Percentiles rank a stretch among this genome's conserved stretches.
Evolutionary conservation across 2,797 vertebrate species (phyloP).

Genomic region (Ficedula albicollis): DNA sequence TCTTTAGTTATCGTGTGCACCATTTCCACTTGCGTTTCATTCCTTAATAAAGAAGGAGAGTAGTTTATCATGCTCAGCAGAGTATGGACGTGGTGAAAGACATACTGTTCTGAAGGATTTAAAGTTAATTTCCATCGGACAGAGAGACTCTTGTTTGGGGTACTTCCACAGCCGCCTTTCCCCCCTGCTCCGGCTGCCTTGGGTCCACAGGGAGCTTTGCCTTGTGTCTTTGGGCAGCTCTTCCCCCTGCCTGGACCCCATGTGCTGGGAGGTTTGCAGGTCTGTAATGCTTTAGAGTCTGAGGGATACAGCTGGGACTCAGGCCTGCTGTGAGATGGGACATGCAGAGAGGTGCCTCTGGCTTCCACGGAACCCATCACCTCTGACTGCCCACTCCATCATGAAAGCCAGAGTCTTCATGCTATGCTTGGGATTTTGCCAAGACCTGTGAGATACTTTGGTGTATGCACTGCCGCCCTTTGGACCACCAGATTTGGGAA

Average conservation of each 20-base stretch:
- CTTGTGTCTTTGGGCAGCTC: background rate
- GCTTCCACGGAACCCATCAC: background rate
- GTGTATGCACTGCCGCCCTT: background rate
- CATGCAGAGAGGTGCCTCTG: fast-evolving
- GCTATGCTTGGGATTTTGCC: background rate
- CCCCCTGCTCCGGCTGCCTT: background rate
- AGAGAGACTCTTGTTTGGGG: background rate
- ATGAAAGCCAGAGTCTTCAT: background rate
- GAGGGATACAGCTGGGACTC: background rate
- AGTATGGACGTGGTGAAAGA: background rate
- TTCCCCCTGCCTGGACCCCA: background rate
- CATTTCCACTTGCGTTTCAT: background rate
- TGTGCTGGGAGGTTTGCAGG: background rate
- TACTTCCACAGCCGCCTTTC: background rate
- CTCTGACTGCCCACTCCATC: background rate
- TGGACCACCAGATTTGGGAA: background rate
- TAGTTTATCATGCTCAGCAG: background rate
- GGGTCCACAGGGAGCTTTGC: background rate
- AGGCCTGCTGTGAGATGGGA: background rate
- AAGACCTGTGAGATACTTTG: fast-evolving
- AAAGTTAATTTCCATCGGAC: background rate
- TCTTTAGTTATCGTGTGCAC: background rate
- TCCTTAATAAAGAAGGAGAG: background rate
- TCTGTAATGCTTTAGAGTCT: background rate
- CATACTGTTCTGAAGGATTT: conserved; percentile 25